These are phyloP conservation scores for Echinops telfairi DNA, from an alignment of 2,113 vertebrate genomes.

Conservation along the genomic window DNA sequence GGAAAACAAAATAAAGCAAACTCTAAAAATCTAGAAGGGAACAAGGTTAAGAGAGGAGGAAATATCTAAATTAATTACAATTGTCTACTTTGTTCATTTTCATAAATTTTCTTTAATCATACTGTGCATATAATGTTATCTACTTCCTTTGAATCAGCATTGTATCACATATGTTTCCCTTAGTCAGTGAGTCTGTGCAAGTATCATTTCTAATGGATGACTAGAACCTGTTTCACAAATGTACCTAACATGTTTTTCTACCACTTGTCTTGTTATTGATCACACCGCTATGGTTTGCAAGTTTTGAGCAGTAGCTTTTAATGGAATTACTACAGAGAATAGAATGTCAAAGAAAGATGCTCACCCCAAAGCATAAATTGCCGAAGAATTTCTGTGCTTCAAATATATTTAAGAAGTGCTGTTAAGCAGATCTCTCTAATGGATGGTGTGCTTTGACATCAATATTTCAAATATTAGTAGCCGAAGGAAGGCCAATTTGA, in stretches of 20 bases:
- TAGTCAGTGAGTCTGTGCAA: not conserved
- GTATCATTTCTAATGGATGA: not conserved
- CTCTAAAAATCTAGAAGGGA: not conserved
- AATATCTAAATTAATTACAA: not conserved
- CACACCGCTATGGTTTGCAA: no score
- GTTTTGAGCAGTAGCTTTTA: constrained; percentile 77
- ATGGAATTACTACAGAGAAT: constrained; percentile 84
- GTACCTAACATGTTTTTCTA: not conserved
- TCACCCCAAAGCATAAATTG: constrained; percentile 59
- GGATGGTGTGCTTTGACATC: no score
- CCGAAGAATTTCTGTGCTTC: constrained; percentile 65
- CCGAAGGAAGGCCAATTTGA: no score
- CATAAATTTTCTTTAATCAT: not conserved
- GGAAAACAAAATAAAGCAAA: not conserved
- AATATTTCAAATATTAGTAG: no score
- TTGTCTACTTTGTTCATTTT: not conserved
- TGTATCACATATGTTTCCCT: not conserved
- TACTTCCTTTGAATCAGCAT: constrained; percentile 13
- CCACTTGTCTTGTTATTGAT: no score
- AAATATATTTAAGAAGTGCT: constrained; percentile 59
- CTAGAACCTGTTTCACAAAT: not conserved
- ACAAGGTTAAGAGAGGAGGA: constrained; percentile 11
- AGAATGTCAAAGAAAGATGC: constrained; percentile 73
- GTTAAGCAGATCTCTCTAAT: no score
- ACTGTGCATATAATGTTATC: not conserved